Evolutionary conservation across 2,113 vertebrate species (phyloP), one percentile per base, ranked within the genome.

Genomic region (Tricholaema leucomelas): DNA sequence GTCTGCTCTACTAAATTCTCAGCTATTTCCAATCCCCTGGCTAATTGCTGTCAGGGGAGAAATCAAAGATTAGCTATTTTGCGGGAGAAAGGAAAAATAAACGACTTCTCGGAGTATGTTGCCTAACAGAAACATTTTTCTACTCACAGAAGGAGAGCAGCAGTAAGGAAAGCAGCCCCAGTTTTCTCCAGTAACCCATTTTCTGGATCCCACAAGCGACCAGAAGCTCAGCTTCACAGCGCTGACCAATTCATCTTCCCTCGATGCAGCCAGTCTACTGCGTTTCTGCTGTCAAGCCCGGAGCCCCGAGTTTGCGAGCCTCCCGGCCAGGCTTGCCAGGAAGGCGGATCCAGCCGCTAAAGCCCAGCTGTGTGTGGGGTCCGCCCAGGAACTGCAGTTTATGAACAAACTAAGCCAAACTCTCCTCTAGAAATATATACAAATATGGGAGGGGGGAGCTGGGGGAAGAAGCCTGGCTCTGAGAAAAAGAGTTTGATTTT

Each of bases 351-450:
- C 98, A 98, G 98, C 97, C 97, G 96, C 98, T 97, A 97, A 91
- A 98, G 98, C 98, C 98, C 98, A 98, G 98, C 98, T 98, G 98
- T 96, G 97, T 94, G 96, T 97, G 96, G 96, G 97, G 97, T 97
- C 97, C 97, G 97, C 97, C 97, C 97, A 98, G 97, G 96, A 98
- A 97, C 97, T 97, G 94, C 90, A 96, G 87, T 76, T 96, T 89
- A 87, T 92, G 96, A 96, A 94, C 95, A 92, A 96, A 87, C 92
- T 85, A 52, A 94, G 88, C 85, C 87, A 28, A 60, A 61, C 85
- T 91, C 92, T 94, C 80, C 90, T 84, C 88, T 87, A 8, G 64
- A 50, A 94, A 79, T 86, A 88, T 94, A 96, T 85, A 97, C 92
- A 95, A 92, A 92, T 96, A 97, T 71, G 81, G 91, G 94, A 71